A percentile compares a stretch with the other conserved stretches of the same genome.
phyloP scores from a whole-genome alignment of 2,113 vertebrate species.

The Ploceus nigricollis region DNA sequence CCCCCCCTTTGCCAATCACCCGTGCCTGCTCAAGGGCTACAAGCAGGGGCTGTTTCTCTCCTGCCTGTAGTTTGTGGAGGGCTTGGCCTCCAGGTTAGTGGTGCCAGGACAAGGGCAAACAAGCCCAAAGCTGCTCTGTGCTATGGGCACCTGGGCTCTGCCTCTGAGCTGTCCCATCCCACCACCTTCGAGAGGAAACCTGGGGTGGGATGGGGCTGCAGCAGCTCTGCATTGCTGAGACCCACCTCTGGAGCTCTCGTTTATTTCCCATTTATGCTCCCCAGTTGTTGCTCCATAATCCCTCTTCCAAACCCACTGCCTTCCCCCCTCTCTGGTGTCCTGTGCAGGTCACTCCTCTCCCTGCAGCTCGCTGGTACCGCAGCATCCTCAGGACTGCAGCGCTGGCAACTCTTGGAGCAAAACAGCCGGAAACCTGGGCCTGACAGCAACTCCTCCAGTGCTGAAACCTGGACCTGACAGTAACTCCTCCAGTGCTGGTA shows the following conservation, averaged over 20 bases:
- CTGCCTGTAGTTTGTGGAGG: not conserved
- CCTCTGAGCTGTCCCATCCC: not conserved
- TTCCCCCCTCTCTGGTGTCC: not conserved
- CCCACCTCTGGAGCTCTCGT: not conserved
- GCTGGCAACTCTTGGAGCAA: not conserved
- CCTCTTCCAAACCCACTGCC: not conserved
- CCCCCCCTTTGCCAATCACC: not conserved
- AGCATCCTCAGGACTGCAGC: not conserved
- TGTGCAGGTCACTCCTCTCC: not conserved
- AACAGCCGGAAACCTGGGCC: not conserved
- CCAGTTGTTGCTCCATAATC: not conserved
- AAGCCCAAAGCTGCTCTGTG: not conserved
- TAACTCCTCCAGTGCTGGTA: accelerated
- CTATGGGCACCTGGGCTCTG: not conserved
- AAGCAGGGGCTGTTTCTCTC: not conserved
- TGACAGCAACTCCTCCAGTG: not conserved
- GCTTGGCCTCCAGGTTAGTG: not conserved
- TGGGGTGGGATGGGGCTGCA: not conserved
- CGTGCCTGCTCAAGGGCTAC: not conserved
- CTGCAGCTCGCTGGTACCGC: accelerated
- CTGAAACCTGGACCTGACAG: not conserved
- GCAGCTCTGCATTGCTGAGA: not conserved
- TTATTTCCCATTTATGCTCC: not conserved
- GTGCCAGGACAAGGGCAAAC: not conserved
- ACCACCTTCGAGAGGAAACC: not conserved